Evolutionary conservation across 2,113 vertebrate genomes (phyloP).

Genomic region (Microtus richardsoni): DNA sequence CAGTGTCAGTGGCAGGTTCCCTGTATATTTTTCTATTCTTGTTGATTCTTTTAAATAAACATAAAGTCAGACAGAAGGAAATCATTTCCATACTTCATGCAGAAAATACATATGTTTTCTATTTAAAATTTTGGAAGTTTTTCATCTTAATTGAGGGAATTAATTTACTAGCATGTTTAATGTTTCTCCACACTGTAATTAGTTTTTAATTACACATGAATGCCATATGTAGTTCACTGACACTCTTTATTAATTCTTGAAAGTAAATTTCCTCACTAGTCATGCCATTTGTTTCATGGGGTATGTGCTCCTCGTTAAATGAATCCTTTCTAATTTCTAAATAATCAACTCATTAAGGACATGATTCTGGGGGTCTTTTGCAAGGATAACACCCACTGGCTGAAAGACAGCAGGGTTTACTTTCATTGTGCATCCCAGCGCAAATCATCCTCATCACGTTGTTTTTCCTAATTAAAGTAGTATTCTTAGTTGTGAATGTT

Average conservation of each 20-base stretch:
- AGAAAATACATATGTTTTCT: conserved; percentile 73
- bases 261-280: conserved; percentile 85
- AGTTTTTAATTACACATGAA: conserved; percentile 85
- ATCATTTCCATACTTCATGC: conserved; percentile 80
- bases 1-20: not conserved
- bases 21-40: conserved; percentile 60
- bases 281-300: conserved; percentile 84
- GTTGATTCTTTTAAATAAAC: conserved; percentile 80
- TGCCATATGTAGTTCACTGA: conserved; percentile 79
- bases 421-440: conserved; percentile 71
- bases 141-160: conserved; percentile 80
- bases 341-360: conserved; percentile 84
- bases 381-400: conserved; percentile 72
- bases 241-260: conserved; percentile 84
- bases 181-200: conserved; percentile 80
- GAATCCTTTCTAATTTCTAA: conserved; percentile 83
- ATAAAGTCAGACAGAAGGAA: conserved; percentile 78
- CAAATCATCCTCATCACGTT: conserved; percentile 60
- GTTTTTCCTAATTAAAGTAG: conserved; percentile 65
- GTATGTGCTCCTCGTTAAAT: conserved; percentile 85
- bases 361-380: conserved; percentile 62
- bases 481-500: conserved; percentile 47
- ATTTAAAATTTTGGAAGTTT: conserved; percentile 64
- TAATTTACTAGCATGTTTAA: conserved; percentile 81
- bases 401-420: conserved; percentile 63